Evolutionary conservation across 2,797 vertebrate genomes (phyloP).

Genomic region (Petrocephalus sullivani): DNA sequence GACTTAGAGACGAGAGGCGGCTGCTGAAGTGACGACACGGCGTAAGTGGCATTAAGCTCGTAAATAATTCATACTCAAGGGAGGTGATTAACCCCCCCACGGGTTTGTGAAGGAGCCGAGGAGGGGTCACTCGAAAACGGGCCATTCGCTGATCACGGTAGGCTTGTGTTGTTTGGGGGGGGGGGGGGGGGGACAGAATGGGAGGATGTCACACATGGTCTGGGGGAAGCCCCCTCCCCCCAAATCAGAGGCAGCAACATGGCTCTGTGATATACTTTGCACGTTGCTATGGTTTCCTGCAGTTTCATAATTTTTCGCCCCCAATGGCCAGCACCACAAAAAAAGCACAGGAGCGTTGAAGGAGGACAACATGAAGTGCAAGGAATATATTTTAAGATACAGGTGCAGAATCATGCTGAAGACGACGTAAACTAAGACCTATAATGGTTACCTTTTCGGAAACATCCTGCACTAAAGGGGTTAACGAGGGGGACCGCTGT

Average conservation of each 20-base stretch:
- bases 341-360: neutral
- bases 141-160: neutral
- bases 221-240: neutral
- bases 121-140: slow-evolving; percentile 4
- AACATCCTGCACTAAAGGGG: neutral
- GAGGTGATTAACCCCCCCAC: slow-evolving; percentile 23
- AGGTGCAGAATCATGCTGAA: neutral
- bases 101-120: slow-evolving; percentile 14
- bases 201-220: neutral
- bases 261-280: neutral
- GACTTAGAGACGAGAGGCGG: slow-evolving; percentile 5
- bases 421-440: neutral
- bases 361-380: neutral
- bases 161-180: neutral
- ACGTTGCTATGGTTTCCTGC: slow-evolving; percentile 12
- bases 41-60: slow-evolving; percentile 8
- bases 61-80: slow-evolving; percentile 33
- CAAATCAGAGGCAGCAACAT: neutral
- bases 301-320: neutral
- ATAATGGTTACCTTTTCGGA: neutral
- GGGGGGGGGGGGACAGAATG: neutral
- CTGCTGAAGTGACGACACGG: neutral
- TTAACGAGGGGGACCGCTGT: neutral
- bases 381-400: neutral
- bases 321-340: neutral